These are phyloP conservation scores for Oedothorax gibbosus DNA, from an alignment of 1,140 invertebrate genomes.

Conservation along the genomic window DNA sequence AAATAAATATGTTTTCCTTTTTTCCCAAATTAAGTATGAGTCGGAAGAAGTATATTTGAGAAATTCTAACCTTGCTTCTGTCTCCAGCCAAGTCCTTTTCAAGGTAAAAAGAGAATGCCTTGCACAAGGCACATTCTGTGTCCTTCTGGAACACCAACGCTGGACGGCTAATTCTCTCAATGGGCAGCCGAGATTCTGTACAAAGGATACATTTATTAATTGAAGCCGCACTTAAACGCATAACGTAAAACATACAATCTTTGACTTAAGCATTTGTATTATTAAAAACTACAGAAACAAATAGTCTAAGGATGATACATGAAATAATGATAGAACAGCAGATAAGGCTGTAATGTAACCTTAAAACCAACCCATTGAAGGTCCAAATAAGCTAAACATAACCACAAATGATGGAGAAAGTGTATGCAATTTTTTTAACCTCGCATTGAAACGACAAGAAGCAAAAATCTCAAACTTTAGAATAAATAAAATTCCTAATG, in stretches of 20 bases:
- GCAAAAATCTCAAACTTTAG: no score
- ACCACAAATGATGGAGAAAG: no score
- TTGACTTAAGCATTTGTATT: neutral
- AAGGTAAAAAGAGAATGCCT: constrained; percentile 46
- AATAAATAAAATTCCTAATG: no score
- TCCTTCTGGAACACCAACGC: constrained; percentile 31
- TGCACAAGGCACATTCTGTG: constrained; percentile 53
- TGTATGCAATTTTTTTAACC: no score
- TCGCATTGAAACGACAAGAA: no score
- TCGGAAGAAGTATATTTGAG: no score
- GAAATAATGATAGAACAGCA: neutral
- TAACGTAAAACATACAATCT: neutral
- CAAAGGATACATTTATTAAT: constrained; percentile 6
- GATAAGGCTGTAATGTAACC: neutral
- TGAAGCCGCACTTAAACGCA: neutral
- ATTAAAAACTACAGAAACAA: no score
- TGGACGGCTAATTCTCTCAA: constrained; percentile 23
- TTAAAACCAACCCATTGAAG: no score
- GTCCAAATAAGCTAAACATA: no score
- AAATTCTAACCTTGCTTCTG: constrained; percentile 53
- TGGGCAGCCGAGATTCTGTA: constrained; percentile 6
- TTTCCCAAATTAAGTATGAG: no score
- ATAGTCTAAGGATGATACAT: neutral
- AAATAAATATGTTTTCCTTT: no score
- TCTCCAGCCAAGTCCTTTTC: constrained; percentile 31